phyloP scores from a whole-genome alignment of 2,113 vertebrate species.

The Vulpes ferrilata region DNA sequence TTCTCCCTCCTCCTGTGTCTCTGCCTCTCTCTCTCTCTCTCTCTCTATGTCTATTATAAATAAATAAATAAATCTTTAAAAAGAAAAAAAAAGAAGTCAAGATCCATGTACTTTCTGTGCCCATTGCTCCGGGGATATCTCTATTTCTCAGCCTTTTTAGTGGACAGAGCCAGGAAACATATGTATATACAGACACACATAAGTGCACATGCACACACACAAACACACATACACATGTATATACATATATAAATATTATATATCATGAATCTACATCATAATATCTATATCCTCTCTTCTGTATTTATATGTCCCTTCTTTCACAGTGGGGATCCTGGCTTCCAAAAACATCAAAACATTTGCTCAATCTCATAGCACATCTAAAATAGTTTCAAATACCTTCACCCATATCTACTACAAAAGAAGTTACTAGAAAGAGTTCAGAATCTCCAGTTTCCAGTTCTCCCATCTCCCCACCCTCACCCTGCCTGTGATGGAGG shows the following conservation, averaged over 20 bases:
- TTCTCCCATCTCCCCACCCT: not conserved
- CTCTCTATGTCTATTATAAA: no score
- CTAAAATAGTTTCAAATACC: not conserved
- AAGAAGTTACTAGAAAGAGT: not conserved
- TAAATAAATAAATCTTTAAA: no score
- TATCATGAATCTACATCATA: not conserved
- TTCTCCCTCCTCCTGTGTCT: no score
- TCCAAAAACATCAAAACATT: not conserved
- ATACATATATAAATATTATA: not conserved
- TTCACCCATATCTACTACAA: not conserved
- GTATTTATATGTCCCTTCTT: not conserved
- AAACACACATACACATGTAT: no score
- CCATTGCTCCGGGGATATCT: not conserved
- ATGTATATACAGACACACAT: not conserved
- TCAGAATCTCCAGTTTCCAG: not conserved
- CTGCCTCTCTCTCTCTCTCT: no score
- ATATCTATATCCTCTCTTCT: not conserved
- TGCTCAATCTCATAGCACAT: not conserved
- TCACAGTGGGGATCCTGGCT: not conserved
- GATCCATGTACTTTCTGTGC: not conserved
- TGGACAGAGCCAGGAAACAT: not conserved
- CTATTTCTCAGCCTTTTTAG: not conserved
- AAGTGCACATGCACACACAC: accelerated
- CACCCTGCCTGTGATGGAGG: not conserved
- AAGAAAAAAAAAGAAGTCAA: not conserved